Conservation (phyloP, 2,888 invertebrate species). For the Perithous albicinctus region DNA sequence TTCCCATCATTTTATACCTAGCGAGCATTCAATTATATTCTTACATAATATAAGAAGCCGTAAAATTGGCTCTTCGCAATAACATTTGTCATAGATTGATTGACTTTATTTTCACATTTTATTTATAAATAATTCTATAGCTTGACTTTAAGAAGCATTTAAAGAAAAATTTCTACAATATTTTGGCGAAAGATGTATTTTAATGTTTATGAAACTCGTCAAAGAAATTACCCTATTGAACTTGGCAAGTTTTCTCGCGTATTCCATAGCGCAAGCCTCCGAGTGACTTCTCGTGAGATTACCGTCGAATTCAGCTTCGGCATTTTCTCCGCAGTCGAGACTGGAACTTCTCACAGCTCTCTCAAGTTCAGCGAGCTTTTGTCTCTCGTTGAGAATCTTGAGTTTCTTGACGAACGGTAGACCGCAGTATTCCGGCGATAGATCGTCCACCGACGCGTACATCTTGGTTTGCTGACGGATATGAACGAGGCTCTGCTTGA, state of each 20-base stretch:
- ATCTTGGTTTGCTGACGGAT: constrained; percentile 86
- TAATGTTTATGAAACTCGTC: too few relatives aligned
- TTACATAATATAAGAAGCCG: too few relatives aligned
- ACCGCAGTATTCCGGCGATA: constrained; percentile 94
- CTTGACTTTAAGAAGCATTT: too few relatives aligned
- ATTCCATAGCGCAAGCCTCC: constrained; percentile 92
- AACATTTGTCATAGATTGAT: too few relatives aligned
- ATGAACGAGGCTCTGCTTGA: constrained; percentile 78
- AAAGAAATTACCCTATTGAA: constrained; percentile 78
- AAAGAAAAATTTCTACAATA: too few relatives aligned
- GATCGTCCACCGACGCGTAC: constrained; percentile 93
- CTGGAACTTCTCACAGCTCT: constrained; percentile 93
- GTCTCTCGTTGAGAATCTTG: constrained; percentile 94
- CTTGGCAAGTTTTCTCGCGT: constrained; percentile 82
- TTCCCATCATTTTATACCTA: neutral
- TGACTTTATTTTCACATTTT: too few relatives aligned
- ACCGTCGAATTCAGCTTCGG: constrained; percentile 86
- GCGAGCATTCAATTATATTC: too few relatives aligned
- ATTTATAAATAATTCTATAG: too few relatives aligned
- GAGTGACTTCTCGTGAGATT: constrained; percentile 91
- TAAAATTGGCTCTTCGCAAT: too few relatives aligned
- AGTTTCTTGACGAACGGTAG: constrained; percentile 95
- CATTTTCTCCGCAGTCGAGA: constrained; percentile 89
- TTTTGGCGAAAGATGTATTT: too few relatives aligned
- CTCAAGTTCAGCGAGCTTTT: constrained; percentile 93